phyloP scores from a whole-genome alignment of 1,140 invertebrate genomes.

The Drosophila insularis region DNA sequence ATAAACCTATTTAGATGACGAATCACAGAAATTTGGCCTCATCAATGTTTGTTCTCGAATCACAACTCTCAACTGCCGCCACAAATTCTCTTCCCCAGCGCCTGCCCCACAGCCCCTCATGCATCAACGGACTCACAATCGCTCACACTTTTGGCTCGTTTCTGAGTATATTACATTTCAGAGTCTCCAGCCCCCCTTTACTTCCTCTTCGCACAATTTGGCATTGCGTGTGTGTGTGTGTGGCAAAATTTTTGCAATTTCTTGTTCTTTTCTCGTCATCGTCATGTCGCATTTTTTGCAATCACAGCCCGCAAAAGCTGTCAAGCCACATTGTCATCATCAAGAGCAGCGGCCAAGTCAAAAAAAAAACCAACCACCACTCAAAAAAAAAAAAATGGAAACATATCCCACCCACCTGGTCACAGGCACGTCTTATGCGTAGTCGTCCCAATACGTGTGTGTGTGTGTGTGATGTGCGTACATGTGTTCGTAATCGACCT shows the following conservation, averaged over 20 bases:
- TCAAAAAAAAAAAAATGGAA: not conserved
- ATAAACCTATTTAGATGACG: constrained; percentile 77
- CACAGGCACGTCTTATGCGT: constrained; percentile 37
- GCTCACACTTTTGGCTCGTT: constrained; percentile 23
- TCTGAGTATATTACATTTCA: constrained; percentile 77
- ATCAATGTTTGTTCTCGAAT: constrained; percentile 68
- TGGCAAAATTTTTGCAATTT: constrained; percentile 62
- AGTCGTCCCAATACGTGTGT: constrained; percentile 20
- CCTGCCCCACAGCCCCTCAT: not conserved
- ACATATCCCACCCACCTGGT: constrained; percentile 55
- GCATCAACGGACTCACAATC: not conserved
- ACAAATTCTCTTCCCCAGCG: not conserved
- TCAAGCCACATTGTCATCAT: constrained; percentile 78
- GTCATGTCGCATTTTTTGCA: constrained; percentile 72
- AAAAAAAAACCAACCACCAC: constrained; percentile 18
- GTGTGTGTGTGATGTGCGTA: constrained; percentile 39
- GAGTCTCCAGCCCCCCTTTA: constrained; percentile 23
- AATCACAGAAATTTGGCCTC: constrained; percentile 79
- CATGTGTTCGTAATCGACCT: constrained; percentile 69
- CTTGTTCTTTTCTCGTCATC: constrained; percentile 70
- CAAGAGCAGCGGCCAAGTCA: constrained; percentile 43
- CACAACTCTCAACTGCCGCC: constrained; percentile 42
- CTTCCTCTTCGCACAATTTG: no score
- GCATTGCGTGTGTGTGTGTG: constrained; percentile 1
- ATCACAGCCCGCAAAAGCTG: constrained; percentile 74